phyloP scores from a whole-genome alignment of 2,113 vertebrate species.

The Motacilla alba region DNA sequence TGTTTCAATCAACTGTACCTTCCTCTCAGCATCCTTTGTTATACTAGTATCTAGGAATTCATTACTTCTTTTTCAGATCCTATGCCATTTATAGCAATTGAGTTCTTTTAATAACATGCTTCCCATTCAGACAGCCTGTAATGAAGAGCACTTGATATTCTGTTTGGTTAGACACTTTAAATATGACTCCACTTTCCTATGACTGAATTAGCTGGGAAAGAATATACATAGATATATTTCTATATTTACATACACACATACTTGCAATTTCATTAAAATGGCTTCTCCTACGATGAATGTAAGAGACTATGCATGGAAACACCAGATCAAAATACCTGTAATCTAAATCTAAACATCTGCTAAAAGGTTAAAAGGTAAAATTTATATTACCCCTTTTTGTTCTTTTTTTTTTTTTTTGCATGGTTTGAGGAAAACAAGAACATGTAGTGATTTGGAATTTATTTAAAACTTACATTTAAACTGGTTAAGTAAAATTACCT shows the following conservation, averaged over 20 bases:
- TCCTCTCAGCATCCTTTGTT: not conserved
- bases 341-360: not conserved
- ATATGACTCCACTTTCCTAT: not conserved
- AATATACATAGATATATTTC: not conserved
- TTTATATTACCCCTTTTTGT: fast-evolving
- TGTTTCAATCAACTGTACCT: not conserved
- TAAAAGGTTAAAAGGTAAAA: not conserved
- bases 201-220: not conserved
- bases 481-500: not conserved
- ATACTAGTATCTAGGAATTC: not conserved
- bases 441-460: not conserved
- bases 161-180: not conserved
- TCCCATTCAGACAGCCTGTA: not conserved
- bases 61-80: not conserved
- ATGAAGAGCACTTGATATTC: not conserved
- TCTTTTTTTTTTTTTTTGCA: not conserved
- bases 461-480: not conserved
- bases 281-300: not conserved
- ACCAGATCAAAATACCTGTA: not conserved
- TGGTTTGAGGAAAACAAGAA: not conserved
- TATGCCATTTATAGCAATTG: not conserved
- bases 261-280: not conserved
- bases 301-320: not conserved
- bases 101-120: not conserved
- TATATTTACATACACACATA: not conserved